A percentile compares a stretch with the other conserved stretches of the same genome.
These are phyloP conservation scores for Tragelaphus eurycerus DNA, from an alignment of 2,797 vertebrate genomes.

Conservation along the genomic window DNA sequence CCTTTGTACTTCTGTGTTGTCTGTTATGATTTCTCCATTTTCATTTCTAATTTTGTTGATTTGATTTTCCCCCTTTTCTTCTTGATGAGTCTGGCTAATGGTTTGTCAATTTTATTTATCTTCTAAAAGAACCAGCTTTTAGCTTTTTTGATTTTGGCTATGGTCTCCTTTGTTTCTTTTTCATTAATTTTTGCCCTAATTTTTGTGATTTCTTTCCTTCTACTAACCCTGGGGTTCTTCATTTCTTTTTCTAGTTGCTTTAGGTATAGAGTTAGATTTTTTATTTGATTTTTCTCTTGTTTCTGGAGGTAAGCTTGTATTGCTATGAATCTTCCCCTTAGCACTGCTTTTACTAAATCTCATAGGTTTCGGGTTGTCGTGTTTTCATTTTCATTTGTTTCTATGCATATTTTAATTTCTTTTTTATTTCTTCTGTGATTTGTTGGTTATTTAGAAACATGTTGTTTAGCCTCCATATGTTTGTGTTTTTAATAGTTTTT, in stretches of 20 bases:
- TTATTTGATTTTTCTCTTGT: not conserved
- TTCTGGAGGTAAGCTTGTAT: not conserved
- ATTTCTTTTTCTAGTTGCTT: not conserved
- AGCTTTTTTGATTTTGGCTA: too few species aligned
- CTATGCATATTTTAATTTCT: not conserved
- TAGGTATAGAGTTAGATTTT: not conserved
- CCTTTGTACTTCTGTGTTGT: not conserved
- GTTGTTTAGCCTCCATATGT: not conserved
- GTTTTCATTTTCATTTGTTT: not conserved
- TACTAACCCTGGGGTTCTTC: too few species aligned
- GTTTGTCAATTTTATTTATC: too few species aligned
- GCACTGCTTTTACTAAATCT: not conserved
- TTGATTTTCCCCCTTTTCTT: not conserved
- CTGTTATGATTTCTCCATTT: not conserved
- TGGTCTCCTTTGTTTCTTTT: too few species aligned
- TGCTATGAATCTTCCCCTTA: not conserved
- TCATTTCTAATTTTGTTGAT: not conserved
- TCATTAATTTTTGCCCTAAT: too few species aligned
- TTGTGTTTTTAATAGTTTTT: not conserved
- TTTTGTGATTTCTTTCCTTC: too few species aligned
- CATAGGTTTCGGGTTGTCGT: not conserved
- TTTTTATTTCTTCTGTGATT: not conserved
- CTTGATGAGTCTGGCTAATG: not conserved
- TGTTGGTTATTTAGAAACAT: not conserved
- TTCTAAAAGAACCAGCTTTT: too few species aligned